These are phyloP conservation scores for Drosophila siamana DNA, from an alignment of 2,888 invertebrate species.

Conservation along the genomic window DNA sequence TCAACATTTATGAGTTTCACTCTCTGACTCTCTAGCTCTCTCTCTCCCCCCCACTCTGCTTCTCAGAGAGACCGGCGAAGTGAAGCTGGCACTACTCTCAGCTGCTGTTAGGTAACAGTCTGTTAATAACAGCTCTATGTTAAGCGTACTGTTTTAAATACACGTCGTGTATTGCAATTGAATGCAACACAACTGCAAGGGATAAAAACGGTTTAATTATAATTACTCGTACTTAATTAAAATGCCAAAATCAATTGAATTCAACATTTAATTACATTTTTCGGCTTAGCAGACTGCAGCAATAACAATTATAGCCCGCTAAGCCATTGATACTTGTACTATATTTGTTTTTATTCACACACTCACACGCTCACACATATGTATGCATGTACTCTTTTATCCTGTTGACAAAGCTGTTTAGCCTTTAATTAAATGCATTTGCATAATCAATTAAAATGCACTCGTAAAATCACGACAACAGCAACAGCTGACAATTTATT, in stretches of 20 bases:
- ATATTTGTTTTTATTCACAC: neutral
- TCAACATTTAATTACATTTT: conserved; percentile 54
- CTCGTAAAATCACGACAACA: conserved; percentile 8
- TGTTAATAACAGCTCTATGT: conserved; percentile 20
- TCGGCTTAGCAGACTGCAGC: conserved; percentile 9
- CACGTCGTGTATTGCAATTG: conserved; percentile 10
- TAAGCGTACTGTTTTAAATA: conserved; percentile 10
- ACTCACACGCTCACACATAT: neutral
- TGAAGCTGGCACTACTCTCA: conserved; percentile 15
- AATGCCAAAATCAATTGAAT: conserved; percentile 55
- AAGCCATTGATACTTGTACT: conserved; percentile 26
- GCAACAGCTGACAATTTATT: conserved; percentile 9
- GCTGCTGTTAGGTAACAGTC: conserved; percentile 25
- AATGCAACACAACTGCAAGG: conserved; percentile 14
- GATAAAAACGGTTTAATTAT: conserved; percentile 16
- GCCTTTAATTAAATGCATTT: conserved; percentile 62
- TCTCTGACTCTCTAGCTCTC: conserved; percentile 14
- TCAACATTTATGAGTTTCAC: conserved; percentile 19
- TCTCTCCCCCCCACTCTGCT: no score
- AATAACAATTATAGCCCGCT: conserved; percentile 27
- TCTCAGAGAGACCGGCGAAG: conserved; percentile 43
- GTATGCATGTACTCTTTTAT: neutral
- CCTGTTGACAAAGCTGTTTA: conserved; percentile 50
- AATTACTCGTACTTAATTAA: conserved; percentile 55
- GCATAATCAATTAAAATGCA: conserved; percentile 55